A percentile compares a stretch with the other conserved stretches of the same genome.
These are phyloP conservation scores for Dendropsophus ebraccatus DNA, from an alignment of 2,113 vertebrate genomes.

Conservation along the genomic window DNA sequence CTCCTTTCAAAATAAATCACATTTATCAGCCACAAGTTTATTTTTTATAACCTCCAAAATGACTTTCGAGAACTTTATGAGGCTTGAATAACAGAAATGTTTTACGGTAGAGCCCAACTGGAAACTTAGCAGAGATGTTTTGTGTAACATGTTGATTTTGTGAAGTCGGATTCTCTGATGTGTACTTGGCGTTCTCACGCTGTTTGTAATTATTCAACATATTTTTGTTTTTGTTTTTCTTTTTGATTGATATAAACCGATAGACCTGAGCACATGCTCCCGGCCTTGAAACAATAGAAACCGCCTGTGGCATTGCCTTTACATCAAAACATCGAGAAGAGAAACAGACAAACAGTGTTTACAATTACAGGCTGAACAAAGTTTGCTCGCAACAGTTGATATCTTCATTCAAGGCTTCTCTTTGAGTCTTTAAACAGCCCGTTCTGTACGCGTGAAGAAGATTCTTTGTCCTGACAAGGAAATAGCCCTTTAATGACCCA, in stretches of 20 bases:
- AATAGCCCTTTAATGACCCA: constrained; percentile 26
- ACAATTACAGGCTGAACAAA: constrained; percentile 8
- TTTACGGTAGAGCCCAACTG: not conserved
- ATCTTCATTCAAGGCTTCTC: not conserved
- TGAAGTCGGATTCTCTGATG: constrained; percentile 4
- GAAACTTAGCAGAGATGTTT: not conserved
- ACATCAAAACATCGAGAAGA: constrained; percentile 34
- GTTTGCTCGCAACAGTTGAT: not conserved
- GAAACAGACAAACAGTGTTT: constrained; percentile 11
- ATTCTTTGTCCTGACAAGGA: not conserved
- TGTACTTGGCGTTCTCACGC: constrained; percentile 19
- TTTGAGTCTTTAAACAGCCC: constrained; percentile 10
- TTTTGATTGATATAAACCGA: constrained; percentile 36
- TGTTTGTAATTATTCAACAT: constrained; percentile 49
- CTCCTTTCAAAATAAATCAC: not conserved
- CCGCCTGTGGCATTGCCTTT: constrained; percentile 17
- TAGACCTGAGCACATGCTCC: constrained; percentile 30
- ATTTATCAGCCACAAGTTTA: not conserved
- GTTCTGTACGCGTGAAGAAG: not conserved
- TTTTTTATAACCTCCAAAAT: not conserved
- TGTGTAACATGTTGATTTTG: not conserved
- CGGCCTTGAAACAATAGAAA: constrained; percentile 37
- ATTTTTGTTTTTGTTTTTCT: not conserved
- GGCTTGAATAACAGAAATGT: not conserved
- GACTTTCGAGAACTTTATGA: not conserved